phyloP scores from a whole-genome alignment of 2,888 invertebrate genomes.

The Caenorhabditis wallacei region DNA sequence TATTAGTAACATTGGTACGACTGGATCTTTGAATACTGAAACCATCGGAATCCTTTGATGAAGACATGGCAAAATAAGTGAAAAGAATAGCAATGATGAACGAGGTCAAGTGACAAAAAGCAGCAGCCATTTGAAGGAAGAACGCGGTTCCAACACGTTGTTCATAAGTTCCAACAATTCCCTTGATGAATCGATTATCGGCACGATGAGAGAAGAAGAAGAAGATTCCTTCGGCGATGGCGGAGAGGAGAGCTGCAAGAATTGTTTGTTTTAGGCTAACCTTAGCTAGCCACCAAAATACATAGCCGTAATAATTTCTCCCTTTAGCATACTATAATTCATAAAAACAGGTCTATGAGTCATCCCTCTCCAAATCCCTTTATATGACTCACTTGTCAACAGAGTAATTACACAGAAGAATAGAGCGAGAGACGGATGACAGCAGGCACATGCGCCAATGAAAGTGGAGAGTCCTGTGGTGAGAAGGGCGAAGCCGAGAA shows the following conservation, averaged over 20 bases:
- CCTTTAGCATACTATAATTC: not conserved
- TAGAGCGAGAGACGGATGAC: conserved; percentile 78
- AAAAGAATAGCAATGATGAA: conserved; percentile 81
- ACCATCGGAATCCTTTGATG: conserved; percentile 76
- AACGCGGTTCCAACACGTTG: conserved; percentile 82
- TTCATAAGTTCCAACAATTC: conserved; percentile 83
- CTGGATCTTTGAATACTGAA: conserved; percentile 80
- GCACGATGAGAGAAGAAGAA: conserved; percentile 83
- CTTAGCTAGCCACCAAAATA: too few species aligned
- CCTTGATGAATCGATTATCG: conserved; percentile 83
- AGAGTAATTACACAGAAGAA: conserved; percentile 80
- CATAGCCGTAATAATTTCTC: too few species aligned
- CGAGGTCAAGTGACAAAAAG: conserved; percentile 80
- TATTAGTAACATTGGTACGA: conserved; percentile 82
- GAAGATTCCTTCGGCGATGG: conserved; percentile 82
- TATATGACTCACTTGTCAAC: conserved; percentile 76
- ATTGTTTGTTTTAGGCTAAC: too few species aligned
- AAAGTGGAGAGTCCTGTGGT: conserved; percentile 78
- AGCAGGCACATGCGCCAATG: conserved; percentile 80
- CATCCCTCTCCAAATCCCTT: not conserved
- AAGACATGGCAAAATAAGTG: conserved; percentile 80
- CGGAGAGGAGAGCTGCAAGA: conserved; percentile 79
- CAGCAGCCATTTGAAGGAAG: conserved; percentile 82
- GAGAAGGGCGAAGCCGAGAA: conserved; percentile 78
- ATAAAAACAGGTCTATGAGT: not conserved